These are phyloP conservation scores for Phalacrocorax carbo DNA, from an alignment of 2,113 vertebrate genomes.

Conservation along the genomic window DNA sequence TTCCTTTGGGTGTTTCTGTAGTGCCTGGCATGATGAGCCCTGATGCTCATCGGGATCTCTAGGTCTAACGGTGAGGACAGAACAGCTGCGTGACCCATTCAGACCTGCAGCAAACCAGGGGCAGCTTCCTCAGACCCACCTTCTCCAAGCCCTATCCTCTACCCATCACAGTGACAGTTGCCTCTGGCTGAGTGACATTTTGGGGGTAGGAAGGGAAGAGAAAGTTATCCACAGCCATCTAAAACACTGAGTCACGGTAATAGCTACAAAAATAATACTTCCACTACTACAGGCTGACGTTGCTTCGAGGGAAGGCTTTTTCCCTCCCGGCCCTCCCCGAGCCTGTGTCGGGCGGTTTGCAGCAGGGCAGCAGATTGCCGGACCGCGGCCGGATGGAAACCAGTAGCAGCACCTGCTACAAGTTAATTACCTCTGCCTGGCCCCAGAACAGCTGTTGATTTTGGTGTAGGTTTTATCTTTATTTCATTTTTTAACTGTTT, in stretches of 20 bases:
- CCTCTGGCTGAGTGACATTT: not conserved
- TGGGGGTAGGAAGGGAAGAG: not conserved
- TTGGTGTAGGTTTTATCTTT: not conserved
- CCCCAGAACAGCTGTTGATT: not conserved
- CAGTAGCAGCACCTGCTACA: not conserved
- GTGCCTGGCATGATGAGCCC: not conserved
- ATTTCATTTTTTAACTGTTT: not conserved
- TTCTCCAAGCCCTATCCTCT: not conserved
- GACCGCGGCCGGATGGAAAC: not conserved
- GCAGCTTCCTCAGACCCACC: not conserved
- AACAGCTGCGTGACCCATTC: accelerated
- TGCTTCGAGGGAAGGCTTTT: not conserved
- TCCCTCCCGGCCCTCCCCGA: accelerated
- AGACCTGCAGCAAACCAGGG: not conserved
- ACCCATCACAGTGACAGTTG: not conserved
- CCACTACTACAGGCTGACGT: accelerated
- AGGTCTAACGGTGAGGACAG: accelerated
- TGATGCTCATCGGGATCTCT: not conserved
- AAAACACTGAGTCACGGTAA: not conserved
- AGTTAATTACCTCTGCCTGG: not conserved
- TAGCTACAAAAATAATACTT: not conserved
- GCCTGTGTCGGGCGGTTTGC: accelerated
- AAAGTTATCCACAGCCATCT: not conserved
- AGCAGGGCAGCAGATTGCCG: not conserved
- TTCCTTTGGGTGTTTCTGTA: not conserved